Conservation (phyloP, 2,888 invertebrate species). For the Athrips mouffetella region DNA sequence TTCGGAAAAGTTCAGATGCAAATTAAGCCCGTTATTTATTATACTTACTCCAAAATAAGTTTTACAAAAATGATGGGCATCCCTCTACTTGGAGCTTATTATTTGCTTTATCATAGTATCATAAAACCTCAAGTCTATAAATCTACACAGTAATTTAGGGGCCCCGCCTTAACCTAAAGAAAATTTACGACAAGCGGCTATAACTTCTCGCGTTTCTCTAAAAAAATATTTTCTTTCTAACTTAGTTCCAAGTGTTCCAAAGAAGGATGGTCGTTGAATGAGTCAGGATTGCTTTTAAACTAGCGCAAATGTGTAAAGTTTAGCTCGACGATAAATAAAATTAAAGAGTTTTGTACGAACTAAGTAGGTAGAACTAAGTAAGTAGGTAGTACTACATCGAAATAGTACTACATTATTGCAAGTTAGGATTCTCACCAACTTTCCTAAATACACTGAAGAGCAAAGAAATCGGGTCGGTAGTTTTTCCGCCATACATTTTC, state of each 20-base stretch:
- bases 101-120: background rate
- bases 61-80: too few relatives aligned
- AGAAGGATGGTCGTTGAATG: background rate
- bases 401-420: too few relatives aligned
- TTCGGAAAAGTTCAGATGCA: too few relatives aligned
- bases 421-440: too few relatives aligned
- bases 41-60: too few relatives aligned
- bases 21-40: too few relatives aligned
- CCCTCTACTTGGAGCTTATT: too few relatives aligned
- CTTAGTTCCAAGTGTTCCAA: conserved; percentile 2
- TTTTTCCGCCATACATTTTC: too few relatives aligned
- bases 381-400: too few relatives aligned
- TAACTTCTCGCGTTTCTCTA: background rate
- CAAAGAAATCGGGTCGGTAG: too few relatives aligned
- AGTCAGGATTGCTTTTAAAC: conserved; percentile 7
- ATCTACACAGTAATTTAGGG: background rate
- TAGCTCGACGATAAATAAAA: background rate
- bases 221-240: conserved; percentile 2
- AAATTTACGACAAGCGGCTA: conserved; percentile 10
- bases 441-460: too few relatives aligned
- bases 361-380: too few relatives aligned
- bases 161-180: background rate
- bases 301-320: conserved; percentile 7
- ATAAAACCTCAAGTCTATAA: background rate
- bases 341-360: background rate